Evolutionary conservation across 1,140 invertebrate genomes (phyloP), one percentile per base, ranked within the genome.

Genomic region (Sipha flava): DNA sequence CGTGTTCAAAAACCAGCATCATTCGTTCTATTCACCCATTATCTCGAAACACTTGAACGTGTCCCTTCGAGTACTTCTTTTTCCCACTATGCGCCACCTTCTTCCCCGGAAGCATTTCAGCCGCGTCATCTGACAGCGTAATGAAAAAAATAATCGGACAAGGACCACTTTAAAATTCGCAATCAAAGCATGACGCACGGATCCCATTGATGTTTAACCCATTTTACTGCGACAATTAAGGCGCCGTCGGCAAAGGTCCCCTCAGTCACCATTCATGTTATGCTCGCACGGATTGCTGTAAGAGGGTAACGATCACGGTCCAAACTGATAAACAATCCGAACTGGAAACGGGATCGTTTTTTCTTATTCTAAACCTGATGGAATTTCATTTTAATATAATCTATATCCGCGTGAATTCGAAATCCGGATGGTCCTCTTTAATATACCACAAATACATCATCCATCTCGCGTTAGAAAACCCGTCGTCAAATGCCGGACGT

Each of bases 141-240:
- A 47, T 45, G 26, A 70, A 29, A 64, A 70, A 70, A 29, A 68
- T 43, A 70, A 70, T 70, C 43, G 23, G 34, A 70, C 40, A 45
- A 54, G 70, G 47, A 52, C 45, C 70, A 73, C 70, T 73, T 34
- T 3, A 73, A 73, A 73, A 73, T 73, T n/a, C 70, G 70, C 70
- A 73, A 73, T 54, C 70, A 73, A 73, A 73, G 70, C 70, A 37
- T 29, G 47, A 49, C 29, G 47, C 45, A 40, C 26, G n/a, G 16
- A n/a, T 12, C 26, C 66, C 40, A 70, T 70, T 70, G 14, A 29
- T 47, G 21, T 73, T 73, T 54, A 73, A 73, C 70, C 49, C 47
- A 37, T 34, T 54, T 54, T 54, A 5, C n/a, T 7, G 6, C 21
- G 14, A 40, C n/a, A n/a, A n/a, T n/a, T n/a, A n/a, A n/a, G n/a